Evolutionary conservation across 1,140 invertebrate genomes (phyloP).

Genomic region (Cryptotermes secundus): DNA sequence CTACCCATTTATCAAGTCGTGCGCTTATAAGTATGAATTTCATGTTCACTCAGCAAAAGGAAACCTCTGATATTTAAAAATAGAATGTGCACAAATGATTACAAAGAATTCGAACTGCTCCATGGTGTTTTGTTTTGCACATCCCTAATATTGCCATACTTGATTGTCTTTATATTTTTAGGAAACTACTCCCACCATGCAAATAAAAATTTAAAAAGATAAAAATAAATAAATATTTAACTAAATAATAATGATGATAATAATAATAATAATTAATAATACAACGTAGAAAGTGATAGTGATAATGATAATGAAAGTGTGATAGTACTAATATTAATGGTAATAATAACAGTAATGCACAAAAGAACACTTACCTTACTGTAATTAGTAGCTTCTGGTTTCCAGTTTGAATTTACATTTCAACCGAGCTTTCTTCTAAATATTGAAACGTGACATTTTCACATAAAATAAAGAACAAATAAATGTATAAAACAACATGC

Average conservation of each 20-base stretch:
- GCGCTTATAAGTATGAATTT: too few relatives aligned
- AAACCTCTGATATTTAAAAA: too few relatives aligned
- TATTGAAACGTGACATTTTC: neutral
- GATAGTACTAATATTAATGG: neutral
- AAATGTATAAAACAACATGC: neutral
- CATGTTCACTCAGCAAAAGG: too few relatives aligned
- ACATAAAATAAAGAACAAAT: neutral
- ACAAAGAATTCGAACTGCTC: too few relatives aligned
- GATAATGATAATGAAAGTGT: too few relatives aligned
- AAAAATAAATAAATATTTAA: neutral
- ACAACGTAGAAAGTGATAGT: neutral
- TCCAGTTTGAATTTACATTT: constrained; percentile 7
- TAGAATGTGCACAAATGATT: too few relatives aligned
- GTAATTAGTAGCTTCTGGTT: neutral
- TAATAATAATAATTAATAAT: neutral
- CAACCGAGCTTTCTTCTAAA: constrained; percentile 13
- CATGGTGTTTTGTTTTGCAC: neutral
- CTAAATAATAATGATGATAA: neutral
- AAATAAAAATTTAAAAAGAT: neutral
- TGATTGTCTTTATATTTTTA: neutral
- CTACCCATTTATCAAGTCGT: too few relatives aligned
- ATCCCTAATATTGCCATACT: constrained; percentile 14
- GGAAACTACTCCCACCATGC: neutral
- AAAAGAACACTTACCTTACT: constrained; percentile 5
- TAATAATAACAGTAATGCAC: neutral